Evolutionary conservation across 2,113 vertebrate genomes (phyloP).

Genomic region (Gobius niger): DNA sequence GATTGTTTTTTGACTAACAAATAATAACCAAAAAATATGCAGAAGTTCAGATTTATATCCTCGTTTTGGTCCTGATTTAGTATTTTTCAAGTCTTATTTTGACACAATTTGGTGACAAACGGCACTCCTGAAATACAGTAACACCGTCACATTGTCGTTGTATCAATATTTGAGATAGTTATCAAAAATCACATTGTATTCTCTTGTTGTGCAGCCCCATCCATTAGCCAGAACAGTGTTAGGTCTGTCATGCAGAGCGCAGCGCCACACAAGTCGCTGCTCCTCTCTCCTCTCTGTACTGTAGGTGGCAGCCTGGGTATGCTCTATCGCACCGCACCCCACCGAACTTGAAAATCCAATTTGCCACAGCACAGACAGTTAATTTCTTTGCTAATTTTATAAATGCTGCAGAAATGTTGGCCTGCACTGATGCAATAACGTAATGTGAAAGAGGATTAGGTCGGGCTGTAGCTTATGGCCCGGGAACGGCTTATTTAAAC

Average conservation of each 20-base stretch:
- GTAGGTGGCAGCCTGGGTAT: constrained; percentile 79
- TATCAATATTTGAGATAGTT: too few relatives aligned
- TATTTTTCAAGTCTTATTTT: too few relatives aligned
- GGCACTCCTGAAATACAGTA: background rate
- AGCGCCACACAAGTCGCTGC: constrained; percentile 54
- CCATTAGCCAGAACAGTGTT: constrained; percentile 43
- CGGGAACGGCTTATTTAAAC: constrained; percentile 65
- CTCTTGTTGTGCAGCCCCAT: too few relatives aligned
- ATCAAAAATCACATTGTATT: too few relatives aligned
- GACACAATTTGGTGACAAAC: too few relatives aligned
- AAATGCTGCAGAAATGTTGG: constrained; percentile 72
- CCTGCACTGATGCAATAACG: constrained; percentile 72
- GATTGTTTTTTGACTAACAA: too few relatives aligned
- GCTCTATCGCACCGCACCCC: constrained; percentile 47
- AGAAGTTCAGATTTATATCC: too few relatives aligned
- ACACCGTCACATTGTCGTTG: constrained; percentile 27
- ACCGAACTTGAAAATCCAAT: constrained; percentile 68
- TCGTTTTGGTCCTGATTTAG: too few relatives aligned
- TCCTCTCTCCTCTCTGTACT: constrained; percentile 61
- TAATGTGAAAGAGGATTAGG: constrained; percentile 77
- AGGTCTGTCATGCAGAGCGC: background rate
- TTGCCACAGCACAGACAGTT: constrained; percentile 75
- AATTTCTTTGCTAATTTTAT: constrained; percentile 81
- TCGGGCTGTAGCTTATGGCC: constrained; percentile 69
- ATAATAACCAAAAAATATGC: too few relatives aligned